Base-by-base conservation (phyloP, 2,797 vertebrate species). In the Allobates femoralis region DNA sequence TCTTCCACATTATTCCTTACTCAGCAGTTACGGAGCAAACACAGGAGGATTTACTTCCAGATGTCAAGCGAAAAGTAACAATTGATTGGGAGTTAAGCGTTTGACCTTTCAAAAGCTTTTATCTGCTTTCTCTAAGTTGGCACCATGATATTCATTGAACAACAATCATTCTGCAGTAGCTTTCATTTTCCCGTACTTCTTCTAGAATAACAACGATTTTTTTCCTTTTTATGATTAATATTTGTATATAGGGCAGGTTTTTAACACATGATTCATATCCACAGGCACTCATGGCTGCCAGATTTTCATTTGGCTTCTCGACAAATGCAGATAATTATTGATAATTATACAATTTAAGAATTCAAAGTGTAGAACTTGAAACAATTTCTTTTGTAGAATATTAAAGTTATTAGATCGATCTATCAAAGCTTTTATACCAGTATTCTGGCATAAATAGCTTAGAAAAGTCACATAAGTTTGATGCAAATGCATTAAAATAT, bases 41-140 rank as follows among this genome's bases (percentile, higher is more conserved):
- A 76, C 23, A 23, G 37, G 50, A 79, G 60, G 76, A 81, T 79
- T 86, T 73, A 64, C 56, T 86, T 81, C 51, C 37, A 74, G 85
- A 56, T 16, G 34, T 26, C 85, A 51, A 55, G 28, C 28, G 73
- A 50, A 85, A 81, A 86, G 34, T 74, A 74, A 60, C 76, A 69
- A 86, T 86, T 81, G 85, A 86, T 86, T 56, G 55, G 32, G 69
- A 81, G 85, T 75, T 81, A 81, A 86, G 85, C 85, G 81, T 69
- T 81, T 86, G 85, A 86, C 85, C 85, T 86, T 86, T 81, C 34
- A 34, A 86, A 86, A 53, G 78, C 67, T 86, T 81, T 86, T 81
- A 86, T 81, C 55, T 67, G 37, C 78, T 75, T 81, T 60, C 37
- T 34, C 46, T 74, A 86, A 66, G 58, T 81, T 86, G 67, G 55